Evolutionary conservation across 2,113 vertebrate genomes (phyloP), one percentile per base, ranked within the genome.

Genomic region (Acanthochromis polyacanthus): DNA sequence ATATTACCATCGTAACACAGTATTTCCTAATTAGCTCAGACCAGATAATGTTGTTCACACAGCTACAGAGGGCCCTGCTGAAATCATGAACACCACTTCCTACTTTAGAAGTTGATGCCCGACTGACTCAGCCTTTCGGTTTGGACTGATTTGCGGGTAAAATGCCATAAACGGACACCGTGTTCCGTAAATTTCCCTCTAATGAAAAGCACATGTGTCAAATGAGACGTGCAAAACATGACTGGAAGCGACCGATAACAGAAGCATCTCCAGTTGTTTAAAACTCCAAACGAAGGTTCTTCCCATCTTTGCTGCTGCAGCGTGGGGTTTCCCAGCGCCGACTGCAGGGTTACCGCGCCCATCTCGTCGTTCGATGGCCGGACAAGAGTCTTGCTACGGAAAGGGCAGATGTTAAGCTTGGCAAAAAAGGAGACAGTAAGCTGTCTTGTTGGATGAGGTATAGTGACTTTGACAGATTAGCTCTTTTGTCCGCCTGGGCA

Each of bases 281-380:
- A 36, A 32, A 71, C 75, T 45, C 71, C 30, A 38, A 40, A 72
- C 50, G 71, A 78, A 30, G 51, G n/a, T 63, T 77, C 25, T 75
- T 58, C 59, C 64, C 68, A 16, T 57, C 58, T 30, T 30, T 30
- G 81, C 73, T 80, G 92, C 89, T 89, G 91, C 92, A 89, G 83
- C 90, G 92, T 90, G 94, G 95, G 95, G 95, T 95, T 95, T 95
- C 95, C 95, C 92, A 77, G 82, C 65, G 84, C 92, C 71, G 75
- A 93, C 81, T 93, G 95, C 95, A 95, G 94, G 95, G 95, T 95
- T 91, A 95, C 95, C 95, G 94, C 95, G 94, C 95, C 95, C 95
- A 95, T 94, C 91, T 94, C 88, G 70, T 85, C 83, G 89, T 88
- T 94, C 90, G 90, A 94, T 94, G 93, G 93, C 92, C 86, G 93